A percentile compares a stretch with the other conserved stretches of the same genome.
phyloP scores from a whole-genome alignment of 1,140 invertebrate species.

The Elymnias hypermnestra region DNA sequence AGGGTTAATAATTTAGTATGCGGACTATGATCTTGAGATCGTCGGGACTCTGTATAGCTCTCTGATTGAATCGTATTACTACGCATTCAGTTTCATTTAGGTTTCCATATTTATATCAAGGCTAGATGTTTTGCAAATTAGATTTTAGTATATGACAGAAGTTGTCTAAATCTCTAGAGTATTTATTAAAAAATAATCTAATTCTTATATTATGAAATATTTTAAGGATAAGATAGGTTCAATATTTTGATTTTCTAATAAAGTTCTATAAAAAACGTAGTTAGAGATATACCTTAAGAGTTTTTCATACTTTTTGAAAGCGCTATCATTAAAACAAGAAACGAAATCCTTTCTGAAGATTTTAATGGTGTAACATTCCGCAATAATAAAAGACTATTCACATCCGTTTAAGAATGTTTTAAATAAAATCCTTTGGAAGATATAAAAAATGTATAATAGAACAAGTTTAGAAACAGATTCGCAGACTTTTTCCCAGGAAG shows the following conservation, averaged over 20 bases:
- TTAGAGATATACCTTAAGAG: no score
- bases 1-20: conserved; percentile 71
- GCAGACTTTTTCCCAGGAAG: conserved; percentile 22
- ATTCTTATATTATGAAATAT: no score
- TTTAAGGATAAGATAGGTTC: no score
- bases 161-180: no score
- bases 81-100: conserved; percentile 18
- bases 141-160: no score
- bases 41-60: conserved; percentile 43
- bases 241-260: no score
- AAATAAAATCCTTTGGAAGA: conserved; percentile 15
- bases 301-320: no score
- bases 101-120: conserved; percentile 4
- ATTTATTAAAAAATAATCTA: no score
- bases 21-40: conserved; percentile 52
- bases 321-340: no score
- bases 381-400: neutral
- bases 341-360: neutral
- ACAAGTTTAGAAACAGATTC: conserved; percentile 25
- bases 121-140: neutral
- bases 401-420: neutral
- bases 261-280: no score
- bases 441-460: conserved; percentile 11
- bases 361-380: no score
- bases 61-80: conserved; percentile 59